A percentile compares a stretch with the other conserved stretches of the same genome.
phyloP scores from a whole-genome alignment of 1,140 invertebrate genomes.

The Ostrea edulis region DNA sequence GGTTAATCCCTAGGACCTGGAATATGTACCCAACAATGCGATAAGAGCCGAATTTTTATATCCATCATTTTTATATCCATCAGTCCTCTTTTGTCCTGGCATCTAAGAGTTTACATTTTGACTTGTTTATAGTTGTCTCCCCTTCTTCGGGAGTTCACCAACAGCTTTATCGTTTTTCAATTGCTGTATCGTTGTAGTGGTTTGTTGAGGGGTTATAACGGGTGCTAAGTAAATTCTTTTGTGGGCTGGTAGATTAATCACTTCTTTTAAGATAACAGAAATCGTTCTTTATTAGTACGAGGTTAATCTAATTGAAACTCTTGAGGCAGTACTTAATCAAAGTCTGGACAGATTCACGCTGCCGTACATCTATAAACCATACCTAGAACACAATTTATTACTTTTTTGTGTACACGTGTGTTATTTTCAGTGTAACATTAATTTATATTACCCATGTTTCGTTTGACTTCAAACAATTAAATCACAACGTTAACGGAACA shows the following conservation, averaged over 20 bases:
- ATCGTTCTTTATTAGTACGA: not conserved
- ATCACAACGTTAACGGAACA: too few relatives aligned
- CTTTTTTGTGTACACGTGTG: not conserved
- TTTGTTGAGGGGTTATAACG: not conserved
- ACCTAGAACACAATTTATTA: not conserved
- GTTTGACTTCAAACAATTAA: too few relatives aligned
- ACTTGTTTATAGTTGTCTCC: conserved; percentile 24
- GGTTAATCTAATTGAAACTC: conserved; percentile 26
- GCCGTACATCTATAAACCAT: not conserved
- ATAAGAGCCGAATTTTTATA: not conserved
- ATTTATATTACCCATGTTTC: too few relatives aligned
- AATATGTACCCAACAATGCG: not conserved
- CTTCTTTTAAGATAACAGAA: not conserved
- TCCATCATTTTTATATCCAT: not conserved
- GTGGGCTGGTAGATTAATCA: conserved; percentile 14
- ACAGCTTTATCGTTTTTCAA: not conserved
- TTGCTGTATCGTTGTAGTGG: not conserved
- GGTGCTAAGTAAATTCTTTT: conserved; percentile 18
- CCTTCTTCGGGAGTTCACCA: not conserved
- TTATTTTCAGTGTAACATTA: not conserved
- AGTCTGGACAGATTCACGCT: not conserved
- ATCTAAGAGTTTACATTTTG: conserved; percentile 12
- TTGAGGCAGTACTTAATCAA: conserved; percentile 1
- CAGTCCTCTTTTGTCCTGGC: not conserved
- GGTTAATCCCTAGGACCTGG: not conserved